Conservation (phyloP, 2,113 vertebrate genomes). For the Mastomys natalensis region DNA sequence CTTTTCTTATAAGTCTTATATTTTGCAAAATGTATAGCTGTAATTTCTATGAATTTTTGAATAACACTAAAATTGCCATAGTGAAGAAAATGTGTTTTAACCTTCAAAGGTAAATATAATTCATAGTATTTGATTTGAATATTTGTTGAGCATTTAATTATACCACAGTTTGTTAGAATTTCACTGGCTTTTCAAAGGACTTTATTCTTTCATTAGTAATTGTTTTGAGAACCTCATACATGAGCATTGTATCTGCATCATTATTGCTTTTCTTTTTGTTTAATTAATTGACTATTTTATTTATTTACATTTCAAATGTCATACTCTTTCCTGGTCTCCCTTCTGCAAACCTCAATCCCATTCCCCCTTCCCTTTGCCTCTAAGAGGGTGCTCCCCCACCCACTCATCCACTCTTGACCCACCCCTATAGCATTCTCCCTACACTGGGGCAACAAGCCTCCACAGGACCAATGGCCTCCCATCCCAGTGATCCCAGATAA, state of each 20-base stretch:
- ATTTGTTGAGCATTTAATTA: background rate
- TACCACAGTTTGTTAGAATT: background rate
- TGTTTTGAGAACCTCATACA: background rate
- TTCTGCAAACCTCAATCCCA: too few species aligned
- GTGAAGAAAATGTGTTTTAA: background rate
- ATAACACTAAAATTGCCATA: background rate
- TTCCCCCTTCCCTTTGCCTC: too few species aligned
- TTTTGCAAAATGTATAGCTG: background rate
- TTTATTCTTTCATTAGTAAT: background rate
- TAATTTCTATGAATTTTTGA: background rate
- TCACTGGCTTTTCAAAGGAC: background rate
- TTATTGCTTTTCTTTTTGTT: too few species aligned
- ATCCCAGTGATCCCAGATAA: too few species aligned
- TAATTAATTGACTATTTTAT: too few species aligned
- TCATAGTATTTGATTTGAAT: background rate
- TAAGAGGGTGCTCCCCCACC: too few species aligned
- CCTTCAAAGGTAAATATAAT: background rate
- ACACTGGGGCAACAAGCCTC: too few species aligned
- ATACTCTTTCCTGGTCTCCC: too few species aligned
- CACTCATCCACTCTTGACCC: too few species aligned
- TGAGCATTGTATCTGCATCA: background rate
- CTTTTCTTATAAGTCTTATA: background rate
- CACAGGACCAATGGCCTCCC: too few species aligned
- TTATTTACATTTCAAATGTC: too few species aligned
- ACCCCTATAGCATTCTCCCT: too few species aligned